phyloP scores from a whole-genome alignment of 2,797 vertebrate genomes.

The Podarcis siculus region DNA sequence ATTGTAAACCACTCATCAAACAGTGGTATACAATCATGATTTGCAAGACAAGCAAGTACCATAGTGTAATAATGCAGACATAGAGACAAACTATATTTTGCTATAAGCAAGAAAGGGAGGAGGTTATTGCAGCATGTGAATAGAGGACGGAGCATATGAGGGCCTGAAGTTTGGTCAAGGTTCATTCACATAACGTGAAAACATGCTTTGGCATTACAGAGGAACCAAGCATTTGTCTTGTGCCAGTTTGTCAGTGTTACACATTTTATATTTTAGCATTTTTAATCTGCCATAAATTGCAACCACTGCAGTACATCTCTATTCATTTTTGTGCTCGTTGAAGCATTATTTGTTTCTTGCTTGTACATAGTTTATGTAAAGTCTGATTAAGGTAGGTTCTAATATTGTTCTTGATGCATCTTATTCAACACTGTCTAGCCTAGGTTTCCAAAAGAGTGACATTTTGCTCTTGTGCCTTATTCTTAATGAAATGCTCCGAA shows the following conservation, averaged over 20 bases:
- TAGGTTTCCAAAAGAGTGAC: not conserved
- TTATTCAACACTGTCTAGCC: not conserved
- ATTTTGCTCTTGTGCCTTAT: not conserved
- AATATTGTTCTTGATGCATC: slow-evolving; percentile 9
- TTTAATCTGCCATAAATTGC: not conserved
- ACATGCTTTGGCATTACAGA: not conserved
- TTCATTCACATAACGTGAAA: not conserved
- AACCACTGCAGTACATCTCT: not conserved
- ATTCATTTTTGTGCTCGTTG: slow-evolving; percentile 32
- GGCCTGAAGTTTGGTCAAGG: not conserved
- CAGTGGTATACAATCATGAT: not conserved
- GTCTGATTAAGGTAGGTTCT: slow-evolving; percentile 33
- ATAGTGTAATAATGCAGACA: not conserved
- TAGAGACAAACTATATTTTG: not conserved
- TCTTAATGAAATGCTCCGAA: not conserved
- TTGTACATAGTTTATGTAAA: slow-evolving; percentile 30
- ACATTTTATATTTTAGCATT: not conserved
- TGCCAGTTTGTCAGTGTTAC: slow-evolving; percentile 18
- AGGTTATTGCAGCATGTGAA: not conserved
- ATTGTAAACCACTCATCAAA: not conserved
- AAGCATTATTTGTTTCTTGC: not conserved
- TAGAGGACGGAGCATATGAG: not conserved
- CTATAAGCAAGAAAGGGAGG: not conserved
- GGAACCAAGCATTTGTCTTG: not conserved
- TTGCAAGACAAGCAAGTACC: not conserved